Evolutionary conservation across 1,140 invertebrate species (phyloP).

Genomic region (Drosophila parabipectinata): DNA sequence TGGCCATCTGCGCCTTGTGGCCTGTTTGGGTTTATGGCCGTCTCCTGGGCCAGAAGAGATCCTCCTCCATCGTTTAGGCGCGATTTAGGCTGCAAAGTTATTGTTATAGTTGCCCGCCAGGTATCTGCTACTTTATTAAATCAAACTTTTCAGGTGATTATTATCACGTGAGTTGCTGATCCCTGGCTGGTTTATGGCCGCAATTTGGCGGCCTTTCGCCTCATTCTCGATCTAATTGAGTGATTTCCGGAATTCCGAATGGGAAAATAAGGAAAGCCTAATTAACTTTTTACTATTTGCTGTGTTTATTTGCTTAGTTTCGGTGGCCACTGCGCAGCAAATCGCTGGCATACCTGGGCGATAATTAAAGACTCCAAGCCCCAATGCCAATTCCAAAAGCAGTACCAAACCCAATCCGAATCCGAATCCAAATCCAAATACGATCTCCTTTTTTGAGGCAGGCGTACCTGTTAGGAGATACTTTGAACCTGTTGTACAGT

Average conservation of each 20-base stretch:
- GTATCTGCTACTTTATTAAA: constrained; percentile 78
- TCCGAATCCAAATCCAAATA: constrained; percentile 11
- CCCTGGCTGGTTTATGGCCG: constrained; percentile 46
- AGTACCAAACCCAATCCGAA: constrained; percentile 21
- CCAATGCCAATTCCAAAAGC: constrained; percentile 8
- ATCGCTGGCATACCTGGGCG: constrained; percentile 71
- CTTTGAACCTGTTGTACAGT: constrained; percentile 83
- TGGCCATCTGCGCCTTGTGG: constrained; percentile 2
- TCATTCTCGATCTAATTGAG: constrained; percentile 71
- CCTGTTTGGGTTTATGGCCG: constrained; percentile 29
- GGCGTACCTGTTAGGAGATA: constrained; percentile 81
- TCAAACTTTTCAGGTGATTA: constrained; percentile 82
- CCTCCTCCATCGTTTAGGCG: constrained; percentile 65
- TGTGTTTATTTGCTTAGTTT: constrained; percentile 68
- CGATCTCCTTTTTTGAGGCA: constrained; percentile 58
- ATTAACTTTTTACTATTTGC: constrained; percentile 64
- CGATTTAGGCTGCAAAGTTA: constrained; percentile 78
- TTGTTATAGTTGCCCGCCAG: constrained; percentile 75
- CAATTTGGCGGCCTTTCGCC: constrained; percentile 73
- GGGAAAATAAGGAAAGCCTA: constrained; percentile 59
- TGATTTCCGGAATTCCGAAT: constrained; percentile 62
- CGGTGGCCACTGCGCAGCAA: constrained; percentile 25
- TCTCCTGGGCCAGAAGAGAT: constrained; percentile 14
- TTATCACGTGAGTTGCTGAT: constrained; percentile 70
- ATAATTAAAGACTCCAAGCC: constrained; percentile 68